phyloP scores from a whole-genome alignment of 53 echinoderm and acorn worm genomes.

The Henricia sp. region DNA sequence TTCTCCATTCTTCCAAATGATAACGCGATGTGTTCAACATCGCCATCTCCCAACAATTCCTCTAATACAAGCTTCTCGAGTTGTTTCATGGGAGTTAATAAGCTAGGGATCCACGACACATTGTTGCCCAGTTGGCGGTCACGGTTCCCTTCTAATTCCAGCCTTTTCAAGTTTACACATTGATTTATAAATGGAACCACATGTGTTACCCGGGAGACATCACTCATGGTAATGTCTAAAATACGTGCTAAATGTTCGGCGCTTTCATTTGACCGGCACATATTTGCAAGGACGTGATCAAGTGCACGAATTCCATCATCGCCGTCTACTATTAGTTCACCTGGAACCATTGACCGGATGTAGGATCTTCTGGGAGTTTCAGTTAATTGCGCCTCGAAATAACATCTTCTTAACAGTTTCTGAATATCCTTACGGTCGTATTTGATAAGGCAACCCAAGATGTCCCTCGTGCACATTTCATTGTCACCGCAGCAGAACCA shows the following conservation, averaged over 20 bases:
- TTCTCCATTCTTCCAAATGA: not conserved
- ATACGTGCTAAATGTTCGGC: not conserved
- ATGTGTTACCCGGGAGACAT: not conserved
- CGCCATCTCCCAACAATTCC: not conserved
- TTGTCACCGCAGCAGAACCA: constrained; percentile 33
- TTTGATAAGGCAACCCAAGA: not conserved
- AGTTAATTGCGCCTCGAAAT: not conserved
- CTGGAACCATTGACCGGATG: not conserved
- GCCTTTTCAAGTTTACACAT: no score
- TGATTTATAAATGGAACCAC: no score
- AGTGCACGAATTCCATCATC: not conserved
- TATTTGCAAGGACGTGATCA: not conserved
- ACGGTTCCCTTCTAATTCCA: no score
- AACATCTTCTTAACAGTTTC: not conserved
- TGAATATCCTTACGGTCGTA: not conserved
- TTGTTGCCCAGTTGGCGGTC: no score
- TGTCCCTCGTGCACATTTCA: not conserved
- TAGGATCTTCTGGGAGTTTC: not conserved
- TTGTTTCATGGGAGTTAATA: no score
- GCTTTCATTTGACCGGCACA: not conserved
- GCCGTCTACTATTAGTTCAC: not conserved
- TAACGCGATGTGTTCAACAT: constrained; percentile 1
- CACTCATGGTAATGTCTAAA: not conserved
- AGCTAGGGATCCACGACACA: no score
- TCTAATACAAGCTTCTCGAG: not conserved